phyloP scores from a whole-genome alignment of 2,797 vertebrate species.

The Poeciliopsis gracilis region DNA sequence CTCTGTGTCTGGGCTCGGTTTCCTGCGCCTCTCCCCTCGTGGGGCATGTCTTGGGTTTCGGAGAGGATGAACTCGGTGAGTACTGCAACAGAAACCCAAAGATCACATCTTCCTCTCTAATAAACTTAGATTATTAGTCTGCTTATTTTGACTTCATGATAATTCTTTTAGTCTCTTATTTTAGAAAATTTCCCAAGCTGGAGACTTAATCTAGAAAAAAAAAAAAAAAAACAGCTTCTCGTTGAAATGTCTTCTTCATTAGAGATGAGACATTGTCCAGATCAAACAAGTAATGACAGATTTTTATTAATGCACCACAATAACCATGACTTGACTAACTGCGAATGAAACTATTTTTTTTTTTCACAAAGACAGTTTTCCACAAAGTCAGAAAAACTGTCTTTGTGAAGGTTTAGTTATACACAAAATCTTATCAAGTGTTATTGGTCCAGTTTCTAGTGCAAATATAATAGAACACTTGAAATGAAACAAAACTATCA shows the following conservation, averaged over 20 bases:
- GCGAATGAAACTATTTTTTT: neutral
- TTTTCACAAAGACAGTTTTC: no score
- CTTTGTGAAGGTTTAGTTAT: neutral
- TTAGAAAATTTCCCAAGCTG: neutral
- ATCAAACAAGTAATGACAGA: neutral
- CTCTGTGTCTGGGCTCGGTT: slow-evolving; percentile 90
- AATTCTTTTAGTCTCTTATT: neutral
- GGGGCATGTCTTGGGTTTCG: slow-evolving; percentile 95
- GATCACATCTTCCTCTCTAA: neutral
- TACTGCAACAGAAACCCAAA: slow-evolving; percentile 27
- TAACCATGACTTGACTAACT: neutral
- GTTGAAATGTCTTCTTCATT: neutral
- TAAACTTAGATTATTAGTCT: no score
- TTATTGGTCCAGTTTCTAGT: no score
- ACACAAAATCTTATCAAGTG: no score
- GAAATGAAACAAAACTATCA: no score
- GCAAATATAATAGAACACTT: no score
- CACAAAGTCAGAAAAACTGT: neutral
- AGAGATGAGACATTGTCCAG: neutral
- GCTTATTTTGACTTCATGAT: neutral
- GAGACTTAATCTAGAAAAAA: neutral
- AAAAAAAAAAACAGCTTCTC: neutral
- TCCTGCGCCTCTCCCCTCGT: slow-evolving; percentile 89
- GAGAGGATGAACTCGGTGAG: slow-evolving; percentile 96
- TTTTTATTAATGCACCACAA: neutral